Evolutionary conservation across 2,113 vertebrate species (phyloP), one percentile per base, ranked within the genome.

Genomic region (Nanger granti): DNA sequence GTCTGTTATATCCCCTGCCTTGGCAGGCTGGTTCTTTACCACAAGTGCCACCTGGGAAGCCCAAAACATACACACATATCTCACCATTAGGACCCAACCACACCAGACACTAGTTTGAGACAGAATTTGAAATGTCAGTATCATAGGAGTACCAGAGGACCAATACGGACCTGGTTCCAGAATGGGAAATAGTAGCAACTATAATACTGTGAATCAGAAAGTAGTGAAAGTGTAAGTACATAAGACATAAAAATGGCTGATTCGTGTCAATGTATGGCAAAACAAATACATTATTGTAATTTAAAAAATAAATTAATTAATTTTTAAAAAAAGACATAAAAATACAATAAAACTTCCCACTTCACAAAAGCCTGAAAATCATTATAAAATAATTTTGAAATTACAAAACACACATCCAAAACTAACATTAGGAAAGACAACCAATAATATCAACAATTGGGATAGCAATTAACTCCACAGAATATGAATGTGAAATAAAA

Each of bases 361-460:
- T 55, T 17, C 29, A 66, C 12, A 55, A 44, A 62, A 37, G 26
- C 12, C 28, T 57, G 18, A 87, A 94, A 85, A 64, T 54, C 89
- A 66, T n/a, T 93, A 62, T 60, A 47, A 91, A 64, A 87, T 59
- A 73, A 62, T 54, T 95, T 92, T 84, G 41, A 95, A 97, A 88
- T 92, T 88, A 91, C 20, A 91, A 93, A 96, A 93, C 15, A 49
- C n/a, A 64, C 80, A 12, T 88, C 76, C 54, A 95, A 97, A 91
- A 69, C 52, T 41, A 97, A 94, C 49, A 97, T 22, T 86, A 94
- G 26, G 37, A 88, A 90, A 95, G n/a, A 80, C 0, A 93, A 34
- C 9, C 44, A 96, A 85, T 69, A 94, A 73, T 82, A 97, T 92
- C 93, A 93, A 86, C 12, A 29, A 80, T 5, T 64, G 4, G 31